These are phyloP conservation scores for Sepiola atlantica DNA, from an alignment of 2,888 invertebrate species.

Conservation along the genomic window DNA sequence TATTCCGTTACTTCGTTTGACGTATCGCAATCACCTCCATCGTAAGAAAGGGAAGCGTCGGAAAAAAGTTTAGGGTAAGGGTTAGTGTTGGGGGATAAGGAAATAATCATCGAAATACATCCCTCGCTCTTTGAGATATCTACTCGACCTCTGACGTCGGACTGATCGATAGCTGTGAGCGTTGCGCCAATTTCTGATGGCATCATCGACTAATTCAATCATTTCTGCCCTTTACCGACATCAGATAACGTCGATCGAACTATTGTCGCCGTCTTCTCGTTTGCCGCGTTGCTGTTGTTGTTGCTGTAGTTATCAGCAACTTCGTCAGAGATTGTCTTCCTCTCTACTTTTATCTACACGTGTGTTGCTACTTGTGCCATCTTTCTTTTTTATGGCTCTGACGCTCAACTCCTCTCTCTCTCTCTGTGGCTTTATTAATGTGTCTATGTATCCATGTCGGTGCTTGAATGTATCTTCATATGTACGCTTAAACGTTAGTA, in stretches of 20 bases:
- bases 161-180: conserved; percentile 18
- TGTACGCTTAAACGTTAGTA: too few relatives aligned
- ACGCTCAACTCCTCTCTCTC: not conserved
- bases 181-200: not conserved
- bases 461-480: not conserved
- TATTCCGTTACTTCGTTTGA: too few relatives aligned
- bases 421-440: not conserved
- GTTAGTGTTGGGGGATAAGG: too few relatives aligned
- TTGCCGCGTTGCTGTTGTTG: not conserved
- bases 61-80: too few relatives aligned
- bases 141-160: not conserved
- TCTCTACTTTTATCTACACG: too few relatives aligned
- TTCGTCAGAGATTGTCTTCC: too few relatives aligned
- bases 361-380: too few relatives aligned
- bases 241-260: not conserved
- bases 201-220: not conserved
- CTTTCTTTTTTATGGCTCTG: too few relatives aligned
- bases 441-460: not conserved
- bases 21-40: too few relatives aligned
- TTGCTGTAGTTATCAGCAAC: not conserved
- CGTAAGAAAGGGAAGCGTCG: too few relatives aligned
- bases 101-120: not conserved
- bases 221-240: conserved; percentile 18
- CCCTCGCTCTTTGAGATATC: not conserved
- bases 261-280: not conserved